A percentile compares a stretch with the other conserved stretches of the same genome.
Conservation (phyloP, 2,113 vertebrate genomes). For the Edolisoma coerulescens region DNA sequence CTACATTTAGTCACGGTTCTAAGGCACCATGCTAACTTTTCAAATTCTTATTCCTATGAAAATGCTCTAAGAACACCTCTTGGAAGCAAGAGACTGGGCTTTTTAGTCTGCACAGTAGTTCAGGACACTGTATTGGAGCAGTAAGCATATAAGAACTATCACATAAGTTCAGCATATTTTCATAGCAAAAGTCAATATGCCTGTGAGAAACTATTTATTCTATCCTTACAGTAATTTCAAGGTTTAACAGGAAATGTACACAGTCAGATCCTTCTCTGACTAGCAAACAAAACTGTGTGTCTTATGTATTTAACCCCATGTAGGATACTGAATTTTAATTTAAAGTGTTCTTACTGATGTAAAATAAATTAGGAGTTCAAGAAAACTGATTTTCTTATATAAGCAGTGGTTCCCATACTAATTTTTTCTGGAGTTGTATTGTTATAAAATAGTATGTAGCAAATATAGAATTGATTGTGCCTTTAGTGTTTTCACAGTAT, state of each 20-base stretch:
- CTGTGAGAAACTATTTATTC: slow-evolving; percentile 2
- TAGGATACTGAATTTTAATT: not conserved
- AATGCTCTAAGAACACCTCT: not conserved
- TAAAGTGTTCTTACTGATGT: not conserved
- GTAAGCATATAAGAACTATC: not conserved
- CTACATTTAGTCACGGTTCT: not conserved
- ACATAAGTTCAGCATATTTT: not conserved
- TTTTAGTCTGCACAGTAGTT: slow-evolving; percentile 20
- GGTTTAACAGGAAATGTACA: not conserved
- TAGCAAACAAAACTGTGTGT: not conserved
- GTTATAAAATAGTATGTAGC: not conserved
- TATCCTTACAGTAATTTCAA: not conserved
- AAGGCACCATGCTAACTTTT: not conserved
- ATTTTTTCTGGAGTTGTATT: not conserved
- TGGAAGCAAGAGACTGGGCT: slow-evolving; percentile 16
- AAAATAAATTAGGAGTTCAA: not conserved
- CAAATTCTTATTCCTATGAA: not conserved
- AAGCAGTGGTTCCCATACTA: not conserved
- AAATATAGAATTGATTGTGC: not conserved
- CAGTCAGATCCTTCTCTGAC: not conserved
- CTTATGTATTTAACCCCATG: not conserved
- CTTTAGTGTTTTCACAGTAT: not conserved
- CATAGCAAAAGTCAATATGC: not conserved
- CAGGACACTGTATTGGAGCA: slow-evolving; percentile 5
- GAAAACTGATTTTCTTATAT: not conserved